Evolutionary conservation across 2,888 invertebrate genomes (phyloP).

Genomic region (Drosophila kambysellisi): DNA sequence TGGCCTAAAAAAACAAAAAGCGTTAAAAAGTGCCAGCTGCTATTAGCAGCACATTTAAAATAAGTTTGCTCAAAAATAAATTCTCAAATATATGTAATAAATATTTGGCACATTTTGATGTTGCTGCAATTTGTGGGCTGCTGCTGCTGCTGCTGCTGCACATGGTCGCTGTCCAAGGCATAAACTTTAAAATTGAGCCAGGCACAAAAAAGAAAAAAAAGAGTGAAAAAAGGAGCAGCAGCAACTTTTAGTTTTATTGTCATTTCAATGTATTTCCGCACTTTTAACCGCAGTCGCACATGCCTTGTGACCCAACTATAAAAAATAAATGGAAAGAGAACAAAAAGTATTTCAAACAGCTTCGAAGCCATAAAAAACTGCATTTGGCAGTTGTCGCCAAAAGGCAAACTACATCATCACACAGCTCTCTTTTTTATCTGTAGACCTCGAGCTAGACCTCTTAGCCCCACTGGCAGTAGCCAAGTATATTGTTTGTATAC

Average conservation of each 20-base stretch:
- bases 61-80: constrained; percentile 25
- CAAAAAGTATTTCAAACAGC: constrained; percentile 75
- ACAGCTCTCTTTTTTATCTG: constrained; percentile 32
- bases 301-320: constrained; percentile 62
- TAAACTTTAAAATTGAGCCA: constrained; percentile 72
- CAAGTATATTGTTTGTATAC: constrained; percentile 7
- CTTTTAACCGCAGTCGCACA: constrained; percentile 79
- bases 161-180: constrained; percentile 63
- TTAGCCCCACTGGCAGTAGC: constrained; percentile 12
- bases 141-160: constrained; percentile 61
- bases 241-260: constrained; percentile 80
- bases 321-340: constrained; percentile 37
- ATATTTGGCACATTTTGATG: constrained; percentile 67
- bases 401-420: constrained; percentile 65
- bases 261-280: constrained; percentile 82
- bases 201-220: constrained; percentile 35
- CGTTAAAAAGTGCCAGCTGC: constrained; percentile 30
- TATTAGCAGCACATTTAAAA: constrained; percentile 68
- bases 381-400: constrained; percentile 77
- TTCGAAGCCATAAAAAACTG: constrained; percentile 80
- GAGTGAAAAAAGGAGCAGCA: constrained; percentile 34
- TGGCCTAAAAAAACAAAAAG: background rate
- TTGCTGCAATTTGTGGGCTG: constrained; percentile 39
- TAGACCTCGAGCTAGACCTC: constrained; percentile 23
- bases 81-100: constrained; percentile 57